A percentile compares a stretch with the other conserved stretches of the same genome.
These are phyloP conservation scores for Rhagoletis pomonella DNA, from an alignment of 1,140 invertebrate species.

Conservation along the genomic window DNA sequence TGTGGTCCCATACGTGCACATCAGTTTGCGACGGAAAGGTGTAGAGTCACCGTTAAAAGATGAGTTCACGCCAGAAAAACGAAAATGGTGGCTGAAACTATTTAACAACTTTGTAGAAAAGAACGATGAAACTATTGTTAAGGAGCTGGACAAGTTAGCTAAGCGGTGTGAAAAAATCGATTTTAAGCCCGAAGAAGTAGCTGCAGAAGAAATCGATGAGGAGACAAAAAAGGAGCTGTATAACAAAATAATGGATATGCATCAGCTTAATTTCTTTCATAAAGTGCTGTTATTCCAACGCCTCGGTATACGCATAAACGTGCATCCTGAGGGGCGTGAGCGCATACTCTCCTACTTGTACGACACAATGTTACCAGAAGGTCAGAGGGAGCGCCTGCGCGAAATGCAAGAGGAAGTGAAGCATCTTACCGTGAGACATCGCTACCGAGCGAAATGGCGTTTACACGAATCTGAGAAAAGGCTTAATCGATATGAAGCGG, in stretches of 20 bases:
- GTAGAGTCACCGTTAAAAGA: conserved; percentile 59
- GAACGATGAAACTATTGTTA: conserved; percentile 63
- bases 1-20: conserved; percentile 59
- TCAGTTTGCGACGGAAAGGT: conserved; percentile 58
- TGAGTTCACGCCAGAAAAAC: conserved; percentile 59
- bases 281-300: conserved; percentile 68
- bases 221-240: conserved; percentile 58
- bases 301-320: conserved; percentile 63
- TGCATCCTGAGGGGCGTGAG: conserved; percentile 55
- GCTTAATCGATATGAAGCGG: conserved; percentile 58
- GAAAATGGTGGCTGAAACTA: conserved; percentile 62
- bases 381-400: conserved; percentile 4
- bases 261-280: conserved; percentile 67
- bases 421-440: conserved; percentile 60
- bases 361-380: conserved; percentile 8
- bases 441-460: conserved; percentile 68
- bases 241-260: conserved; percentile 67
- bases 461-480: conserved; percentile 60
- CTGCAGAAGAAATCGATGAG: conserved; percentile 31
- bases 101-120: conserved; percentile 63
- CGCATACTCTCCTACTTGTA: conserved; percentile 26
- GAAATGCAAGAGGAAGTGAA: conserved; percentile 59
- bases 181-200: not conserved
- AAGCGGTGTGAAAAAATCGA: conserved; percentile 27
- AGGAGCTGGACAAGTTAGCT: conserved; percentile 59